A percentile compares a stretch with the other conserved stretches of the same genome.
These are phyloP conservation scores for Tolypeutes matacus DNA, from an alignment of 2,797 vertebrate species.

Conservation along the genomic window DNA sequence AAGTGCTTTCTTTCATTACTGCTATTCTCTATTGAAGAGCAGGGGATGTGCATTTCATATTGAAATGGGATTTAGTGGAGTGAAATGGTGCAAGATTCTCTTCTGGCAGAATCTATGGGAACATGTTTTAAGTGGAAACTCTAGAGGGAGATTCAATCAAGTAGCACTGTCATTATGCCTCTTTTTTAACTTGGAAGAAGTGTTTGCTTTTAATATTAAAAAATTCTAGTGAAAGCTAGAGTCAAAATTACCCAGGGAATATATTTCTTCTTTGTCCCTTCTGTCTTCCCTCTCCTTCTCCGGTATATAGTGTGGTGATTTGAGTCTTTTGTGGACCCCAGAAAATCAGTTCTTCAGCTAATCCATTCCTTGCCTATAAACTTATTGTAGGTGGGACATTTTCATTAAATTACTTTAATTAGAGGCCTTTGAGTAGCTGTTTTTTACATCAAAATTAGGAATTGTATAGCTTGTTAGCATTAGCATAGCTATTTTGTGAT, in stretches of 20 bases:
- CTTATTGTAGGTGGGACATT: too few species aligned
- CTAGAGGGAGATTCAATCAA: constrained; percentile 5
- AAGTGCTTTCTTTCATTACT: constrained; percentile 16
- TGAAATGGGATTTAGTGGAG: background rate
- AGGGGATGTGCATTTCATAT: background rate
- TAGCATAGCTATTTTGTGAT: constrained; percentile 21
- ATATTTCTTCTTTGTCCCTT: background rate
- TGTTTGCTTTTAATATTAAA: constrained; percentile 54
- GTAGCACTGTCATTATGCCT: background rate
- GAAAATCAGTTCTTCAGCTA: too few species aligned
- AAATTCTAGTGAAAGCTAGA: background rate
- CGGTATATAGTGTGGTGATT: background rate
- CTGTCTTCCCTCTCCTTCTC: background rate
- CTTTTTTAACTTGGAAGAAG: constrained; percentile 44
- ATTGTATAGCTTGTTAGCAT: background rate
- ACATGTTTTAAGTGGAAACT: background rate
- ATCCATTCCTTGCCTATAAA: too few species aligned
- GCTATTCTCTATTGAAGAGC: constrained; percentile 16
- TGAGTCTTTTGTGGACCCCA: background rate
- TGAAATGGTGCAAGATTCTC: background rate
- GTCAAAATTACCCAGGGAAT: background rate
- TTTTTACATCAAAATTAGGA: background rate
- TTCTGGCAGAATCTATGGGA: background rate
- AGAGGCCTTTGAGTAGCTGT: too few species aligned
- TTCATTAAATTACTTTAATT: background rate